Percentiles rank a stretch among this genome's conserved stretches.
phyloP scores from a whole-genome alignment of 2,113 vertebrate species.

The Hassar affinis region DNA sequence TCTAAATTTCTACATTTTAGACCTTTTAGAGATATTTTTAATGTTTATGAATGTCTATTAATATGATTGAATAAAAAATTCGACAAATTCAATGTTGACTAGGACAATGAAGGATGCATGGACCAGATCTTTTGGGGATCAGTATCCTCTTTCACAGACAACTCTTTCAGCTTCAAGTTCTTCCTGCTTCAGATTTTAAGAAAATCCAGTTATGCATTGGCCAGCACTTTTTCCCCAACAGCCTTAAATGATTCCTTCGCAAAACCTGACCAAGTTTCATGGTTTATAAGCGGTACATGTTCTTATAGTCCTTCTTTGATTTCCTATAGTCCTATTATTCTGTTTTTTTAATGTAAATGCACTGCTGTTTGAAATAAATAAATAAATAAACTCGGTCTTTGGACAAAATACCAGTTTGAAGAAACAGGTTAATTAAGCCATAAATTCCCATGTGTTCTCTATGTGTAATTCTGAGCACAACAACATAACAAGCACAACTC shows the following conservation, averaged over 20 bases:
- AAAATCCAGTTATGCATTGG: conserved; percentile 15
- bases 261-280: conserved; percentile 53
- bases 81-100: too few relatives aligned
- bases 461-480: background rate
- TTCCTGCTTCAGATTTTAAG: conserved; percentile 20
- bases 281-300: background rate
- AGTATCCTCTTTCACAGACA: conserved; percentile 32
- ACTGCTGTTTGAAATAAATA: background rate
- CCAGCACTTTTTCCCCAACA: background rate
- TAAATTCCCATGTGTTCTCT: background rate
- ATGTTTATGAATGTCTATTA: too few relatives aligned
- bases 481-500: conserved; percentile 10
- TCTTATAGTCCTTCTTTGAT: background rate
- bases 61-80: background rate
- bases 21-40: too few relatives aligned
- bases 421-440: background rate
- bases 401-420: background rate
- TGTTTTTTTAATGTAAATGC: background rate
- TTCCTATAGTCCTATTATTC: background rate
- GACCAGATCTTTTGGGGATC: conserved; percentile 12
- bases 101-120: background rate
- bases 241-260: conserved; percentile 45
- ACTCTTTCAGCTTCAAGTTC: background rate
- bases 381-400: background rate
- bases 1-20: background rate